Evolutionary conservation across 2,888 invertebrate species (phyloP).

Genomic region (Pantelozetes paolii): DNA sequence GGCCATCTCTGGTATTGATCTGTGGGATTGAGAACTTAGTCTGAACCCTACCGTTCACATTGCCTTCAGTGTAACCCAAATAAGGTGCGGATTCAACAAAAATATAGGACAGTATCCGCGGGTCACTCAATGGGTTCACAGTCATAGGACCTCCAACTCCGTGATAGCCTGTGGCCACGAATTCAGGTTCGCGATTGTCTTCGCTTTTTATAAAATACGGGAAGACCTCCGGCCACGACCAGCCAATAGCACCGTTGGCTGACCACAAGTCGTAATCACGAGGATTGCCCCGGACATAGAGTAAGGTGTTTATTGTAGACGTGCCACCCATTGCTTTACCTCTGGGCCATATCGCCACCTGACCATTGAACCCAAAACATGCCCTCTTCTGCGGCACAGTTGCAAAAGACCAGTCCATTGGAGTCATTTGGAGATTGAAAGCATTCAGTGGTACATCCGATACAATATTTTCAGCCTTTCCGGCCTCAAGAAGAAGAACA

Average conservation of each 20-base stretch:
- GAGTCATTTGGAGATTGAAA: conserved; percentile 47
- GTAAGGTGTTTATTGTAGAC: conserved; percentile 81
- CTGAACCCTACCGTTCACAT: conserved; percentile 47
- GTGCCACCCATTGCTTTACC: conserved; percentile 86
- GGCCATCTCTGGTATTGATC: conserved; percentile 77
- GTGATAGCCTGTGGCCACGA: conserved; percentile 47
- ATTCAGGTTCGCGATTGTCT: conserved; percentile 51
- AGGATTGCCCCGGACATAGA: conserved; percentile 77
- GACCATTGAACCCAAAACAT: conserved; percentile 46
- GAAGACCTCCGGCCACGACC: conserved; percentile 77
- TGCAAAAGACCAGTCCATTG: conserved; percentile 84
- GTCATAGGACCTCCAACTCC: conserved; percentile 48
- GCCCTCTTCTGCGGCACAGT: conserved; percentile 67
- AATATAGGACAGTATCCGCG: conserved; percentile 45
- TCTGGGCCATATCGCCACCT: conserved; percentile 64
- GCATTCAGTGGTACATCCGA: conserved; percentile 48
- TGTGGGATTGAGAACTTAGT: conserved; percentile 78
- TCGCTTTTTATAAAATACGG: conserved; percentile 66
- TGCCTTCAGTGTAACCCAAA: conserved; percentile 47
- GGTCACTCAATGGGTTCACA: conserved; percentile 45
- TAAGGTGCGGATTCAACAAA: conserved; percentile 46
- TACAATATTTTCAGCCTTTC: conserved; percentile 48
- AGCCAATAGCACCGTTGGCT: conserved; percentile 74
- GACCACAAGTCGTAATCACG: conserved; percentile 87
- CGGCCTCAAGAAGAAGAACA: conserved; percentile 49